Conservation (phyloP, 2,888 invertebrate genomes). For the Nymphalis urticae region DNA sequence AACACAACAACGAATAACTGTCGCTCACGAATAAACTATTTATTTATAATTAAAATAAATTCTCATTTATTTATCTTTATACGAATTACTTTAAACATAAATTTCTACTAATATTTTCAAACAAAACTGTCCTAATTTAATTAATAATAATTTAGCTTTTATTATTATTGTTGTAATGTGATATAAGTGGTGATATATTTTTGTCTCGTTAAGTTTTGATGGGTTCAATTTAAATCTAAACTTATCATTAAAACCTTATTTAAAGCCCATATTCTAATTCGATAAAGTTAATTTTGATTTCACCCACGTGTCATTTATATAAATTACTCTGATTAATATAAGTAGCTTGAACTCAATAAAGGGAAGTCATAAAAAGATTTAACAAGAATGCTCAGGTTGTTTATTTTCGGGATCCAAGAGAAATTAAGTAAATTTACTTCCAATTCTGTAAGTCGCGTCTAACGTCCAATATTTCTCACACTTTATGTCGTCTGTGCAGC, state of each 20-base stretch:
- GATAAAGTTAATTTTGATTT: conserved; percentile 19
- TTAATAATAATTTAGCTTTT: not conserved
- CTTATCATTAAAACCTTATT: not conserved
- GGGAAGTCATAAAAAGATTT: conserved; percentile 24
- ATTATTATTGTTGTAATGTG: not conserved
- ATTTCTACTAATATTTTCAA: not conserved
- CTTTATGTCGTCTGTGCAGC: conserved; percentile 63
- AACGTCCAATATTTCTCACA: conserved; percentile 60
- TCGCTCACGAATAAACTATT: too few relatives aligned
- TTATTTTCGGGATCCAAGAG: conserved; percentile 31
- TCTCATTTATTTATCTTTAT: too few relatives aligned
- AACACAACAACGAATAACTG: too few relatives aligned
- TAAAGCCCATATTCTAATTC: conserved; percentile 18
- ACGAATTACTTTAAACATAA: too few relatives aligned
- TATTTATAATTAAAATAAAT: too few relatives aligned
- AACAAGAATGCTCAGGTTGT: conserved; percentile 14
- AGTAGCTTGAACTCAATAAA: conserved; percentile 27
- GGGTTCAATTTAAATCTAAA: not conserved
- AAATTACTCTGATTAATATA: conserved; percentile 32
- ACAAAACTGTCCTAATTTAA: not conserved
- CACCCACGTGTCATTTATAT: conserved; percentile 31
- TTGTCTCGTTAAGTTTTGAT: conserved; percentile 2
- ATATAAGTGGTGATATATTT: not conserved
- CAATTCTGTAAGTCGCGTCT: conserved; percentile 38
- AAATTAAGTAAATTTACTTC: conserved; percentile 39